Percentiles rank a stretch among this genome's conserved stretches.
phyloP scores from a whole-genome alignment of 2,888 invertebrate genomes.

The Scaptomyza cyrtandrae region DNA sequence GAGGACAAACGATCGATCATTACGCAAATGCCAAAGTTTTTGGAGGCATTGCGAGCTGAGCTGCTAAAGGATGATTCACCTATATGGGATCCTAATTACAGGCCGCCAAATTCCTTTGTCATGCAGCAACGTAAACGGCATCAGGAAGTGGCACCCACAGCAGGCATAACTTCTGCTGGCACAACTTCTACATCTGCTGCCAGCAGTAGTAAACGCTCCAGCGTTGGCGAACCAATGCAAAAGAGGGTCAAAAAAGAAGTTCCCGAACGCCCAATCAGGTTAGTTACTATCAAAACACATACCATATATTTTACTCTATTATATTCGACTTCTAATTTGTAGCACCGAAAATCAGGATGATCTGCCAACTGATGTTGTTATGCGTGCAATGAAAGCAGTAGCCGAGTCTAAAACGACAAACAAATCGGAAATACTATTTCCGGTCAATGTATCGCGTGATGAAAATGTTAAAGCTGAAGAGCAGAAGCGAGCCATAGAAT shows the following conservation, averaged over 20 bases:
- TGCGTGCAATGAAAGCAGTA: slow-evolving; percentile 92
- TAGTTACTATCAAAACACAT: slow-evolving; percentile 11
- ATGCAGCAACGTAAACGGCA: slow-evolving; percentile 83
- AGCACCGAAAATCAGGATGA: slow-evolving; percentile 86
- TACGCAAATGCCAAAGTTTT: slow-evolving; percentile 96
- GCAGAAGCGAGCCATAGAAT: slow-evolving; percentile 93
- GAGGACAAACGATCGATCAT: slow-evolving; percentile 92
- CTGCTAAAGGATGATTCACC: slow-evolving; percentile 93
- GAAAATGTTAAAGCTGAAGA: slow-evolving; percentile 97
- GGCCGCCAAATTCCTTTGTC: slow-evolving; percentile 84
- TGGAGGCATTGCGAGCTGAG: slow-evolving; percentile 94
- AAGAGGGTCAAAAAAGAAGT: slow-evolving; percentile 84
- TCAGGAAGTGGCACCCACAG: slow-evolving; percentile 69
- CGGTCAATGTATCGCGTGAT: slow-evolving; percentile 93
- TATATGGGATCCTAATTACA: slow-evolving; percentile 97
- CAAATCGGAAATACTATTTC: slow-evolving; percentile 87
- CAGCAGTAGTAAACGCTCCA: slow-evolving; percentile 65
- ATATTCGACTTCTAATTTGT: background rate
- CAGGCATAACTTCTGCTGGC: slow-evolving; percentile 16
- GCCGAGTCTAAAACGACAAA: slow-evolving; percentile 93
- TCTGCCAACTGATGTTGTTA: slow-evolving; percentile 91
- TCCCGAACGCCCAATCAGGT: slow-evolving; percentile 74
- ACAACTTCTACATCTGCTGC: slow-evolving; percentile 41
- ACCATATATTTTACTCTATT: background rate
- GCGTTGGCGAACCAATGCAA: slow-evolving; percentile 77